Base-by-base conservation (phyloP, 2,888 invertebrate species). In the Drepanosiphum platanoidis region DNA sequence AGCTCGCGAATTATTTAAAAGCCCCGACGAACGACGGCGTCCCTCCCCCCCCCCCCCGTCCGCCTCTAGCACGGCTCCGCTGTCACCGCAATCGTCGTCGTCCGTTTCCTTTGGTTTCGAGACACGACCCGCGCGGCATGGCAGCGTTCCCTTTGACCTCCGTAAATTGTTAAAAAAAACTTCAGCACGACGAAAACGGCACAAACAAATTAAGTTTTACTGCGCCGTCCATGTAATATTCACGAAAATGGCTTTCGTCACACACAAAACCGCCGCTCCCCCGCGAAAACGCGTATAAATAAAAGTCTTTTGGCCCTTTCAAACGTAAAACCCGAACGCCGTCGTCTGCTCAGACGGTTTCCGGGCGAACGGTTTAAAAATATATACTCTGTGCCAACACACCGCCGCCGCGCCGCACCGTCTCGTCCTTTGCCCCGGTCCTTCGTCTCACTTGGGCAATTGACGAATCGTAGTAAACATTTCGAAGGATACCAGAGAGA, bases 151-250 rank as follows among this genome's bases (percentile, higher is more conserved):
- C 77, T 61, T 78, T 78, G 64, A 64, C 77, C 39, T 32, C 39
- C 13, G 58, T 18, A 77, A 77, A 77, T 58, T 36, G 42, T 78
- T 64, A 42, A 64, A n/a, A n/a, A n/a, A 68, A 80, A 80, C 79
- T 79, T 66, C 30, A n/a, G 36, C 30, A 11, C 61, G 27, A 7
- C 39, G 36, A 78, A 42, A 66, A 79, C 22, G 61, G 46, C n/a
- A n/a, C n/a, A 79, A 79, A 79, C 42, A 66, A 66, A 79, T 79
- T 79, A 68, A 34, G 68, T 80, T 68, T 68, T 15, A 18, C 11
- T 46, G 18, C 68, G 52, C 64, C 66, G 18, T 70, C 13, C 52
- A 39, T 61, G 27, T 8, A 58, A 42, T 39, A 58, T 81, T 81
- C 22, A 58, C 81, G 27, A 22, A 81, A 71, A 58, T n/a, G 58